These are phyloP conservation scores for Hesperophylax magnus DNA, from an alignment of 1,140 invertebrate genomes.

Conservation along the genomic window DNA sequence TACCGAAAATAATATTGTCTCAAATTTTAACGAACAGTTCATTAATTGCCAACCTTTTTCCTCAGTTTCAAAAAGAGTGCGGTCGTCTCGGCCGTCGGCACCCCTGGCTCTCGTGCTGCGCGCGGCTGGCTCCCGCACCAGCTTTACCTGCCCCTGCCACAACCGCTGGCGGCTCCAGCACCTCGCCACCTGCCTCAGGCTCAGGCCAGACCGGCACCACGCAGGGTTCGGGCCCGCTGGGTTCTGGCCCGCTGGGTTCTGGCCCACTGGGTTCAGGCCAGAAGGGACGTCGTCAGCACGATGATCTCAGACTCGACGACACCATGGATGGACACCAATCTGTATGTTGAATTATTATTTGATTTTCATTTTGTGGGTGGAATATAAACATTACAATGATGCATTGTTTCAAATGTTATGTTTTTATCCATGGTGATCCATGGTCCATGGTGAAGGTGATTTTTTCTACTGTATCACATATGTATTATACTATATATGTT, in stretches of 20 bases:
- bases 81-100: constrained; percentile 63
- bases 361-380: background rate
- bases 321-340: constrained; percentile 30
- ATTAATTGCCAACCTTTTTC: background rate
- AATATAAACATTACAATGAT: background rate
- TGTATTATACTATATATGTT: too few relatives aligned
- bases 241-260: constrained; percentile 48
- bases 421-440: background rate
- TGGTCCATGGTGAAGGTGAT: background rate
- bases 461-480: too few relatives aligned
- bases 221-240: background rate
- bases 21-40: too few relatives aligned
- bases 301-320: constrained; percentile 15
- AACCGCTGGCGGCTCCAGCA: constrained; percentile 58
- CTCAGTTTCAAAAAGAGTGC: constrained; percentile 67
- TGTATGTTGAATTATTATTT: constrained; percentile 21
- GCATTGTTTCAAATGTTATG: background rate
- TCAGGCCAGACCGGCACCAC: constrained; percentile 1
- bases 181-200: constrained; percentile 56
- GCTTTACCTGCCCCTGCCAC: constrained; percentile 54
- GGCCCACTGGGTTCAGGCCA: constrained; percentile 52
- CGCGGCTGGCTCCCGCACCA: constrained; percentile 57
- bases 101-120: constrained; percentile 66
- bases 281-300: constrained; percentile 17
- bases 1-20: too few relatives aligned